Conservation (phyloP, 2,113 vertebrate genomes). For the Myxocyprinus asiaticus region DNA sequence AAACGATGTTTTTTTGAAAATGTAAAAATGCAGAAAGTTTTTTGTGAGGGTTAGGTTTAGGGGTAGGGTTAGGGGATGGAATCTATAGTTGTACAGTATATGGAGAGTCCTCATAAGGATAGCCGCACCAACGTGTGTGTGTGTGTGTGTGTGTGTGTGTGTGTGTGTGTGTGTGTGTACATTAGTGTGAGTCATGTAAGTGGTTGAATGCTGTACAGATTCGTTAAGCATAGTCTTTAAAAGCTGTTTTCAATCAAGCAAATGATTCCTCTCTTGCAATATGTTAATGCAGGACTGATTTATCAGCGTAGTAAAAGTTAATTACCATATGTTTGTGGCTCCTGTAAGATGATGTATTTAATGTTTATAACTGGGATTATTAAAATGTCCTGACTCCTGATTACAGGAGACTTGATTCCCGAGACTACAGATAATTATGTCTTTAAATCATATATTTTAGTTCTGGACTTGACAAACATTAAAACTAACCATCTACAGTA, state of each 20-base stretch:
- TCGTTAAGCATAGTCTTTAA: conserved; percentile 78
- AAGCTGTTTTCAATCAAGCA: conserved; percentile 95
- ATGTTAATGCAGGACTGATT: conserved; percentile 91
- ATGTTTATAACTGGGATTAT: conserved; percentile 95
- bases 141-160: background rate
- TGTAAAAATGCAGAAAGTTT: too few species aligned
- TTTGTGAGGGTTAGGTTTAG: too few species aligned
- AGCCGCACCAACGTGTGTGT: background rate
- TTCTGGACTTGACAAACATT: conserved; percentile 13
- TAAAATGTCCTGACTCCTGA: conserved; percentile 89
- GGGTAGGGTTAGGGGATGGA: too few species aligned
- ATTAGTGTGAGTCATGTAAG: conserved; percentile 58
- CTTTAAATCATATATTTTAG: conserved; percentile 78
- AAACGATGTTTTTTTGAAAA: too few species aligned
- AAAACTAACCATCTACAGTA: background rate
- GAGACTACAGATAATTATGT: conserved; percentile 88
- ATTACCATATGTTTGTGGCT: conserved; percentile 95
- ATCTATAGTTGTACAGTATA: too few species aligned
- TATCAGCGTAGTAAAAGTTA: conserved; percentile 96
- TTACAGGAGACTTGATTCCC: conserved; percentile 86
- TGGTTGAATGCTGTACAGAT: conserved; percentile 20
- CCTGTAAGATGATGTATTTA: conserved; percentile 92
- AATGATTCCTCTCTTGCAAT: conserved; percentile 92
- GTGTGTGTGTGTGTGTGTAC: conserved; percentile 6
- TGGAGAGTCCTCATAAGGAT: too few species aligned